Evolutionary conservation across 2,888 invertebrate genomes (phyloP), one percentile per base, ranked within the genome.

Genomic region (Helicoverpa assulta): DNA sequence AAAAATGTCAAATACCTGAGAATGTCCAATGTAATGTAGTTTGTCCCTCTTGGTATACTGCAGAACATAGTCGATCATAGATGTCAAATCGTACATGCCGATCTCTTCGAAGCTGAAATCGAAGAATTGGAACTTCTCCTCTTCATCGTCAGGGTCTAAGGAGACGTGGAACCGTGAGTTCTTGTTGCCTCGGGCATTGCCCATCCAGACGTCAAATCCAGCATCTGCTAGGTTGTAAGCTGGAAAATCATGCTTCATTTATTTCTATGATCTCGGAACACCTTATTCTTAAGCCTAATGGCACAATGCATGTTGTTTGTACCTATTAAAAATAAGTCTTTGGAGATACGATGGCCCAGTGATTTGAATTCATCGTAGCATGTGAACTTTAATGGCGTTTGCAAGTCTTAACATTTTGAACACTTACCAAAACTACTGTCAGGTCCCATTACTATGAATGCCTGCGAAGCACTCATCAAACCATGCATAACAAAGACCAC

Each of bases 121-220:
- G 81, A 93, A 95, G 83, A 95, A 96, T 0, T 76, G 33, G 0
- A 52, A 58, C 59, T 86, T 90, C 5, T 92, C 76, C 6, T 26
- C 55, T 0, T 63, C 57, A 40, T 85, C 64, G 50, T 94, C 89
- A 5, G 94, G 93, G 74, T 93, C 76, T 2, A 94, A 71, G 2
- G 80, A 78, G 10, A 83, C 63, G 84, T 98, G 98, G 1, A 90
- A 93, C 33, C 96, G 95, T 0, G 97, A 97, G 89, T 97, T 97
- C 0, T 95, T 96, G 88, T 97, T 98, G 2, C 98, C 98, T 67
- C 98, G 94, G 14, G 97, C 96, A 89, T 99, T 99, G 0, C 98
- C 98, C 86, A 99, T 86, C 98, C 98, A 99, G 0, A 97, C 97
- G 85, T 98, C 97, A 81, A 96, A 97, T 0, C 97, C 97, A 19